Conservation (phyloP, 2,113 vertebrate genomes). For the Euleptes europaea region DNA sequence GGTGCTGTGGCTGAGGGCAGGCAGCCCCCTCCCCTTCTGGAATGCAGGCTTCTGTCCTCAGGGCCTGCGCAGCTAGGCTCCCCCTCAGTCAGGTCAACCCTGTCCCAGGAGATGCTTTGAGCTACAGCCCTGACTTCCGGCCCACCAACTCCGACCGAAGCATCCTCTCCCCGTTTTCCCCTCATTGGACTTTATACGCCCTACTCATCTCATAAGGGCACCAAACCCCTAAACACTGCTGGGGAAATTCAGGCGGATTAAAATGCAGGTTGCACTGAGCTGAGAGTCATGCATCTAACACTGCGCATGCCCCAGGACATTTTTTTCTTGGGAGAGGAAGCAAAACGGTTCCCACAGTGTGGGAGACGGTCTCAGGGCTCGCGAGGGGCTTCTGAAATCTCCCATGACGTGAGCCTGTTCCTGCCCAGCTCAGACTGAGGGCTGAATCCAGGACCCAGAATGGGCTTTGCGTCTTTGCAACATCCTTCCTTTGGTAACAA, state of each 20-base stretch:
- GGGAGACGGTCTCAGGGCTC: neutral
- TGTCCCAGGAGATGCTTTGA: neutral
- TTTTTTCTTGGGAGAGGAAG: neutral
- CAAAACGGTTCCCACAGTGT: neutral
- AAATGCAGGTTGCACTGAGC: neutral
- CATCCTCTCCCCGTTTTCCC: neutral
- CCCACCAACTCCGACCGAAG: neutral
- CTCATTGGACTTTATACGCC: neutral
- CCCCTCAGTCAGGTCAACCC: neutral
- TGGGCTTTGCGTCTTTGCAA: too few relatives aligned
- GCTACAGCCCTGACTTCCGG: too few relatives aligned
- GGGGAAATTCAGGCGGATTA: neutral
- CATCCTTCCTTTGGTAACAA: too few relatives aligned
- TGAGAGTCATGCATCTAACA: neutral
- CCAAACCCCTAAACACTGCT: neutral
- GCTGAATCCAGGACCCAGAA: neutral
- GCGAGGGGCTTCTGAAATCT: neutral
- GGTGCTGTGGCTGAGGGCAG: neutral
- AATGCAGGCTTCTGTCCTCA: neutral
- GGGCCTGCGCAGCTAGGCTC: neutral
- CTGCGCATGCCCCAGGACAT: neutral
- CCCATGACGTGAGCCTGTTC: neutral
- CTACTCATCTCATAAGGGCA: neutral
- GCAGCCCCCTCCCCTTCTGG: too few relatives aligned
- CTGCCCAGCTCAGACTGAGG: neutral